Percentiles rank a stretch among this genome's conserved stretches.
Evolutionary conservation across 2,113 vertebrate species (phyloP).

Genomic region (Fregetta grallaria): DNA sequence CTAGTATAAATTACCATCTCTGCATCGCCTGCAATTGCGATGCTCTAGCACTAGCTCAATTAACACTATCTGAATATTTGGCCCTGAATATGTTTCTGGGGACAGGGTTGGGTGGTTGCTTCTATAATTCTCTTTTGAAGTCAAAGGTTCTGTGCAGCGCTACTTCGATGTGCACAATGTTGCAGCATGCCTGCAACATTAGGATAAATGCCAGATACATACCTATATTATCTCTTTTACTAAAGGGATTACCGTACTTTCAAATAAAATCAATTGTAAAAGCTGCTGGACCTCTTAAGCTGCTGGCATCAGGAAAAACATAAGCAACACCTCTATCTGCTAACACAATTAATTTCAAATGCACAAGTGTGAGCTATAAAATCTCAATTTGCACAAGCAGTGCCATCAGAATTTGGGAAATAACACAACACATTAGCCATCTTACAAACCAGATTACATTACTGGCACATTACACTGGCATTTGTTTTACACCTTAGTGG

Average conservation of each 20-base stretch:
- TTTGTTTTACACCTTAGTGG: background rate
- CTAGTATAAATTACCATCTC: background rate
- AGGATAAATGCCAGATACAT: background rate
- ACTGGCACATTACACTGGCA: background rate
- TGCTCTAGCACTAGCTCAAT: background rate
- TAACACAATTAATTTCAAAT: background rate
- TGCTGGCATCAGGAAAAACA: background rate
- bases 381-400: background rate
- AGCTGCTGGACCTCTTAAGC: background rate
- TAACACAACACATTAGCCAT: background rate
- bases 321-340: background rate
- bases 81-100: background rate
- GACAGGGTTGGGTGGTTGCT: fast-evolving
- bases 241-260: fast-evolving
- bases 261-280: background rate
- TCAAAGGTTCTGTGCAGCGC: background rate
- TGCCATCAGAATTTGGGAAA: background rate
- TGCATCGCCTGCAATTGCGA: background rate
- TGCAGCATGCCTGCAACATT: no score
- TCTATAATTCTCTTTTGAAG: background rate
- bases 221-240: background rate
- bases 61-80: background rate
- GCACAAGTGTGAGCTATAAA: background rate
- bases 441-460: background rate
- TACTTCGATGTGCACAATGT: fast-evolving